Evolutionary conservation across 1,140 invertebrate genomes (phyloP).

Genomic region (Drosophila nikananu): DNA sequence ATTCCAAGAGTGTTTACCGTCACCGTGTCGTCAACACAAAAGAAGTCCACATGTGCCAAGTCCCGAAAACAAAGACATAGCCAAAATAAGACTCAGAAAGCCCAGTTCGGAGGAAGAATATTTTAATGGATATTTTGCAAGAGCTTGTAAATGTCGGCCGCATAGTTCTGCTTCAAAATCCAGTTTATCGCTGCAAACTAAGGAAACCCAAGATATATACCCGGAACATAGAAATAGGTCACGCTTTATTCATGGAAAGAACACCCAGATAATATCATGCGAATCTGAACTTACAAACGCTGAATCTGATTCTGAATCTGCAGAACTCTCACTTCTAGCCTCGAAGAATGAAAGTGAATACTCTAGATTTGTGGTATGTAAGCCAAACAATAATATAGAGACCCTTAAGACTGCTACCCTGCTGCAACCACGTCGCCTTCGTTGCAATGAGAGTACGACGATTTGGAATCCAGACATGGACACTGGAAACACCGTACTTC

Average conservation of each 20-base stretch:
- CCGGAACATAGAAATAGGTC: neutral
- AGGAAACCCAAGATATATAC: neutral
- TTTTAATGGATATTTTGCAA: neutral
- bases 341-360: neutral
- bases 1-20: neutral
- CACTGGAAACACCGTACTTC: conserved; percentile 6
- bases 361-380: neutral
- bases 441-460: neutral
- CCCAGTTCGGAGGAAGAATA: neutral
- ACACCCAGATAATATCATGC: neutral
- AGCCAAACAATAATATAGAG: neutral
- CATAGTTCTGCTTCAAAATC: neutral
- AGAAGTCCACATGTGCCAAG: no score
- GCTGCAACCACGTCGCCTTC: conserved; percentile 24
- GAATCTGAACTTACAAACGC: neutral
- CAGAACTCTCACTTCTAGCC: neutral
- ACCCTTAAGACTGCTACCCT: conserved; percentile 19
- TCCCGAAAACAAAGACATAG: neutral
- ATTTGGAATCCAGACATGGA: no score
- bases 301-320: neutral
- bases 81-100: no score
- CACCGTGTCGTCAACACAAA: no score
- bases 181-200: neutral
- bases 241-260: no score
- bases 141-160: neutral